Evolutionary conservation across 2,888 invertebrate species (phyloP).

Genomic region (Amphipoea lucens): DNA sequence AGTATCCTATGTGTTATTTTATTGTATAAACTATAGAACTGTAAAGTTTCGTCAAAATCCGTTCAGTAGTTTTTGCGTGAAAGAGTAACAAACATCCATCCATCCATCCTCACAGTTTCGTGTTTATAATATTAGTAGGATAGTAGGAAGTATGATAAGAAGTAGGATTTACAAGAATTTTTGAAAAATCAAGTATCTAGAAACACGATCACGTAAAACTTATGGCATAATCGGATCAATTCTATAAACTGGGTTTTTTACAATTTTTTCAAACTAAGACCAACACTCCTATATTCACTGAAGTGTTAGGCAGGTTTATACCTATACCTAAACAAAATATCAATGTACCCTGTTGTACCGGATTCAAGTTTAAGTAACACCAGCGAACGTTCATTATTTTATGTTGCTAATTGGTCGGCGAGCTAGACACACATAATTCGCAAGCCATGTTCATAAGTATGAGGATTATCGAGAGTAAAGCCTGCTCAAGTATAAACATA

Average conservation of each 20-base stretch:
- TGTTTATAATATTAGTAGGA: too few relatives aligned
- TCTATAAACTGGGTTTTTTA: background rate
- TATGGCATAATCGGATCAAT: background rate
- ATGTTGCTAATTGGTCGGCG: constrained; percentile 32
- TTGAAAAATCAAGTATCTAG: background rate
- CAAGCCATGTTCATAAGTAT: constrained; percentile 11
- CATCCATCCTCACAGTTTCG: too few relatives aligned
- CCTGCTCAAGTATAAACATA: constrained; percentile 35
- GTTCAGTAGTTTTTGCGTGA: too few relatives aligned
- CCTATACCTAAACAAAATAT: background rate
- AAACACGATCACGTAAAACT: background rate
- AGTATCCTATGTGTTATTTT: too few relatives aligned
- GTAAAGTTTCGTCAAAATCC: too few relatives aligned
- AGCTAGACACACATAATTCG: constrained; percentile 20
- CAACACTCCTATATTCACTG: too few relatives aligned
- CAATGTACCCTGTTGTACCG: background rate
- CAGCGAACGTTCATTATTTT: background rate
- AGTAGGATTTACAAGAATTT: background rate
- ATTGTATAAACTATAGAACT: too few relatives aligned
- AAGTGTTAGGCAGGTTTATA: background rate
- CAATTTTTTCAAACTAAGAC: background rate
- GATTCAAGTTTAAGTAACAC: background rate
- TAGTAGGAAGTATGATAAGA: too few relatives aligned
- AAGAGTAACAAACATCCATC: too few relatives aligned
- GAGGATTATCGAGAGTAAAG: constrained; percentile 52